Conservation (phyloP, 2,888 invertebrate genomes). For the Oxyteleia sp. region DNA sequence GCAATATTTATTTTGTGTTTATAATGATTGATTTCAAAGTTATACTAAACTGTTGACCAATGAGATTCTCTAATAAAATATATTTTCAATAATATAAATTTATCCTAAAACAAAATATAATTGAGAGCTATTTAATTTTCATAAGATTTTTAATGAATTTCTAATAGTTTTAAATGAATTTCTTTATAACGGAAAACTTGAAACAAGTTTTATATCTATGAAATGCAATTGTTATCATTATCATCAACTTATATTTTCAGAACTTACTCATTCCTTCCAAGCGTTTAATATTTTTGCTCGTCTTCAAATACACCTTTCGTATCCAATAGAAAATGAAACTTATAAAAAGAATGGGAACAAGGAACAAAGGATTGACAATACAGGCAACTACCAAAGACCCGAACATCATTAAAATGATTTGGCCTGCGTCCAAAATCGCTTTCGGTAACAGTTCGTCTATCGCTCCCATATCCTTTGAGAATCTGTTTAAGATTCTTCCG, state of each 20-base stretch:
- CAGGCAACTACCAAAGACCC: slow-evolving; percentile 90
- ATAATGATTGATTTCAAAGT: slow-evolving; percentile 13
- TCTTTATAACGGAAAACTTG: no score
- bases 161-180: no score
- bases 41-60: no score
- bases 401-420: slow-evolving; percentile 87
- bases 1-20: no score
- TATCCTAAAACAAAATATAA: no score
- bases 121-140: no score
- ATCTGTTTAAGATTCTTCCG: slow-evolving; percentile 93
- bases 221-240: no score
- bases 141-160: no score
- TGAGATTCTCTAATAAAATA: no score
- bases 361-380: slow-evolving; percentile 89
- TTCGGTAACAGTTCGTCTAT: slow-evolving; percentile 93
- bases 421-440: slow-evolving; percentile 90
- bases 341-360: slow-evolving; percentile 89
- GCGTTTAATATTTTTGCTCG: slow-evolving; percentile 92
- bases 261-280: slow-evolving; percentile 90
- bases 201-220: no score
- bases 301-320: slow-evolving; percentile 90
- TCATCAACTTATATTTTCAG: slow-evolving; percentile 3
- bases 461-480: slow-evolving; percentile 94
- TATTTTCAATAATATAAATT: no score
- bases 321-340: slow-evolving; percentile 89